These are phyloP conservation scores for Fregetta grallaria DNA, from an alignment of 2,113 vertebrate genomes.

Conservation along the genomic window DNA sequence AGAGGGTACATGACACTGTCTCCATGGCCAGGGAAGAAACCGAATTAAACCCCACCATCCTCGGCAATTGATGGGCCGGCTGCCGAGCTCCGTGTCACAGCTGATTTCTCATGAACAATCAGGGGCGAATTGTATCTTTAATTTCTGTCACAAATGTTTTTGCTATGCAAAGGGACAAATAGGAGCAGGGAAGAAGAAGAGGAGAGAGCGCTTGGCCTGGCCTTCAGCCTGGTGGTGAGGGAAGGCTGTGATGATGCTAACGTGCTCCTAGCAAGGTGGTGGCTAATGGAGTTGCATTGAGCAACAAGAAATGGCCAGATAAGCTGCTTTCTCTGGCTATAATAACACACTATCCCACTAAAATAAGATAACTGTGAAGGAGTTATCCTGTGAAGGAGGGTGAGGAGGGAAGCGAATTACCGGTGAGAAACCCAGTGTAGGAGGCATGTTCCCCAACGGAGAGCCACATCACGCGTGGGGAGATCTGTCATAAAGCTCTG, in stretches of 20 bases:
- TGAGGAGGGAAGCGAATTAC: neutral
- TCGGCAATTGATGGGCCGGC: neutral
- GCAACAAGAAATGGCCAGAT: neutral
- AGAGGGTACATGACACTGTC: neutral
- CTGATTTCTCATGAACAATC: neutral
- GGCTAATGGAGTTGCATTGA: neutral
- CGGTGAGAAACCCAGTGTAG: neutral
- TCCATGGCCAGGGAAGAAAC: neutral
- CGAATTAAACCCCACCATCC: neutral
- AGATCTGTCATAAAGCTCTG: neutral
- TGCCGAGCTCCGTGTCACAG: neutral
- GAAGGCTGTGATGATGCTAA: neutral
- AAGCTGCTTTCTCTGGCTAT: neutral
- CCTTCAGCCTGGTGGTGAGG: neutral
- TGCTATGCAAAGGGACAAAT: neutral
- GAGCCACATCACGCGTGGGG: neutral
- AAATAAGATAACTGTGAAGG: neutral
- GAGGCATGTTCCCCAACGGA: accelerated
- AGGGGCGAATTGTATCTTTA: neutral
- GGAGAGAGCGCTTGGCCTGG: neutral
- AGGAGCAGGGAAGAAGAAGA: neutral
- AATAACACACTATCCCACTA: neutral
- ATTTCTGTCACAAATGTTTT: slow-evolving; percentile 35
- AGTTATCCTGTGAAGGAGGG: no score
- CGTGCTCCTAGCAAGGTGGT: accelerated